A percentile compares a stretch with the other conserved stretches of the same genome.
Evolutionary conservation across 1,140 invertebrate species (phyloP).

Genomic region (Bemisia tabaci): DNA sequence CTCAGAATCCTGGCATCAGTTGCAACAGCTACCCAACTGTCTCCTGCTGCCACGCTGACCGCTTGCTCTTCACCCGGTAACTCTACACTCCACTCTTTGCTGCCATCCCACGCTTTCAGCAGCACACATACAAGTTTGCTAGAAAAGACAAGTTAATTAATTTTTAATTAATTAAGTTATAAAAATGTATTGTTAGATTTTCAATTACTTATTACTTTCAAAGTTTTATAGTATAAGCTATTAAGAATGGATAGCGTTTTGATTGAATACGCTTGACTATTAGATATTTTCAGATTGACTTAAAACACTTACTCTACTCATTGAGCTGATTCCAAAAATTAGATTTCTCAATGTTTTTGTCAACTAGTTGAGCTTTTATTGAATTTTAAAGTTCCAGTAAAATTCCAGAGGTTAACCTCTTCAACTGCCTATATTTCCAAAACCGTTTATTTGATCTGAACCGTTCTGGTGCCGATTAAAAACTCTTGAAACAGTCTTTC

Average conservation of each 20-base stretch:
- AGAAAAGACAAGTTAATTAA: conserved; percentile 15
- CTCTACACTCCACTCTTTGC: conserved; percentile 75
- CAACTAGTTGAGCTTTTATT: no score
- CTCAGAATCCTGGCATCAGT: conserved; percentile 58
- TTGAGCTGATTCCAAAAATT: no score
- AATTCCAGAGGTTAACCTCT: no score
- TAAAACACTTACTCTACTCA: no score
- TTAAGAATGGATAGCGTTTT: neutral
- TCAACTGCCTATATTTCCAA: no score
- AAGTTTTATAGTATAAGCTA: neutral
- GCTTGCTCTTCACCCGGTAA: conserved; percentile 65
- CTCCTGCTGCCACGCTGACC: conserved; percentile 51
- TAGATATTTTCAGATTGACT: neutral
- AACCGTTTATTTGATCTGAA: no score
- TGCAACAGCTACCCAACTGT: conserved; percentile 59
- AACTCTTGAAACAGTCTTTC: no score
- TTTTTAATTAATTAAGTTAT: no score
- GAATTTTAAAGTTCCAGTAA: no score
- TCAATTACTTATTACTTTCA: neutral
- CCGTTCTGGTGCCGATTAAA: no score
- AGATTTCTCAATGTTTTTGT: no score
- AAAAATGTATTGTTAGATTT: no score
- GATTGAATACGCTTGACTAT: neutral
- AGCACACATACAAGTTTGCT: conserved; percentile 62
- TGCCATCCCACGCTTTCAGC: conserved; percentile 56